Percentiles rank a stretch among this genome's conserved stretches.
phyloP scores from a whole-genome alignment of 1,140 invertebrate species.

The Oncopodura yosiiana region DNA sequence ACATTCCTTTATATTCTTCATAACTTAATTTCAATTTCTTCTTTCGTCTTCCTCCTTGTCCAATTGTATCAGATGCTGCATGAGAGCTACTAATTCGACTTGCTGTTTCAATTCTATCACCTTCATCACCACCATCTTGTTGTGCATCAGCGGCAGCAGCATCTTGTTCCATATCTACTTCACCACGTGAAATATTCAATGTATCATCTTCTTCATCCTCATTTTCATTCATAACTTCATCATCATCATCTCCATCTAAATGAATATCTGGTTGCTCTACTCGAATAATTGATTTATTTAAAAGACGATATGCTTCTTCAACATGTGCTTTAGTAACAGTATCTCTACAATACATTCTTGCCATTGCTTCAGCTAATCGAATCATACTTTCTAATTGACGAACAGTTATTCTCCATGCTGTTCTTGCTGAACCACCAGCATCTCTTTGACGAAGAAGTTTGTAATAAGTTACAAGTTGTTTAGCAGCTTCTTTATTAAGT shows the following conservation, averaged over 20 bases:
- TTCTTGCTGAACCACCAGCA: slow-evolving; percentile 52
- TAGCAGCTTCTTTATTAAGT: slow-evolving; percentile 70
- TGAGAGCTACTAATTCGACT: slow-evolving; percentile 5
- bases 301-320: slow-evolving; percentile 79
- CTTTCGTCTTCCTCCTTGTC: slow-evolving; percentile 44
- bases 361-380: slow-evolving; percentile 89
- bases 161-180: slow-evolving; percentile 46
- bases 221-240: slow-evolving; percentile 38
- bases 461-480: slow-evolving; percentile 82
- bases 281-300: slow-evolving; percentile 97
- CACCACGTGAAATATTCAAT: background rate
- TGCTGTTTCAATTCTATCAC: slow-evolving; percentile 8
- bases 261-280: slow-evolving; percentile 97
- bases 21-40: slow-evolving; percentile 84
- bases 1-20: slow-evolving; percentile 87
- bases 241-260: slow-evolving; percentile 62
- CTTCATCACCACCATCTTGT: slow-evolving; percentile 36
- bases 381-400: slow-evolving; percentile 97
- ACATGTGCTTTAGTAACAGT: slow-evolving; percentile 80
- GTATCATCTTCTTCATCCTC: slow-evolving; percentile 18
- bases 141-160: slow-evolving; percentile 31
- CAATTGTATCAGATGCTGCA: slow-evolving; percentile 9
- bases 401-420: slow-evolving; percentile 94
- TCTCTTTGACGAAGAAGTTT: slow-evolving; percentile 75
- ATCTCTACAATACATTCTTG: slow-evolving; percentile 87